Percentiles rank a stretch among this genome's conserved stretches.
Evolutionary conservation across 2,113 vertebrate genomes (phyloP).

Genomic region (Gymnorhina tibicen): DNA sequence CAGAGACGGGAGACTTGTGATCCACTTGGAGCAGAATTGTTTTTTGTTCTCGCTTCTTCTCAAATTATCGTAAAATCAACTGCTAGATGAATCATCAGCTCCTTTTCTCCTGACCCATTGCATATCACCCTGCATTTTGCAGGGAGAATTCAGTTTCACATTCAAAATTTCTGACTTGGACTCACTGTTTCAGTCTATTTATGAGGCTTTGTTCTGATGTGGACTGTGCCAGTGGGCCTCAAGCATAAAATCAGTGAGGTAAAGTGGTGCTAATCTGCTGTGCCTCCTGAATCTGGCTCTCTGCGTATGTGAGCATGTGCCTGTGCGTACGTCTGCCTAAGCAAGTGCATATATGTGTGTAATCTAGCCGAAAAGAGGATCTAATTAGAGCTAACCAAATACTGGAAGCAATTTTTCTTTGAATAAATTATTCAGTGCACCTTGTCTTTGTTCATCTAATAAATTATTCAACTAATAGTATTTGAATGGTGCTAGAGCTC

Average conservation of each 20-base stretch:
- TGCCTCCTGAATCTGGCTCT: background rate
- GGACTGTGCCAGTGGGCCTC: background rate
- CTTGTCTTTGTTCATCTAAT: constrained; percentile 45
- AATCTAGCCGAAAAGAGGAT: background rate
- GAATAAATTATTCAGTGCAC: constrained; percentile 54
- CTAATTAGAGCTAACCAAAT: constrained; percentile 50
- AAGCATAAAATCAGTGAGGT: background rate
- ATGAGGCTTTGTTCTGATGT: background rate
- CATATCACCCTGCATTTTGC: background rate
- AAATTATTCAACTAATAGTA: constrained; percentile 32
- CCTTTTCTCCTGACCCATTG: background rate
- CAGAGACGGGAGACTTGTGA: background rate
- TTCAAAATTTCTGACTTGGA: background rate
- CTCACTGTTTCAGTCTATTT: background rate
- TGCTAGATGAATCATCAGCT: background rate
- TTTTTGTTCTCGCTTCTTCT: background rate
- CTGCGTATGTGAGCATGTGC: fast-evolving
- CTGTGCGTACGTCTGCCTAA: background rate
- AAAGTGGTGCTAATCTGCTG: background rate
- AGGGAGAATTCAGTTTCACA: background rate
- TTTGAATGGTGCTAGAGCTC: background rate
- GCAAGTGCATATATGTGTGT: background rate
- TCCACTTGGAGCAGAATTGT: background rate
- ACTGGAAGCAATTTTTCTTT: constrained; percentile 23
- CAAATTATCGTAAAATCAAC: background rate